These are phyloP conservation scores for Dissostichus mawsoni DNA, from an alignment of 2,113 vertebrate species.

Conservation along the genomic window DNA sequence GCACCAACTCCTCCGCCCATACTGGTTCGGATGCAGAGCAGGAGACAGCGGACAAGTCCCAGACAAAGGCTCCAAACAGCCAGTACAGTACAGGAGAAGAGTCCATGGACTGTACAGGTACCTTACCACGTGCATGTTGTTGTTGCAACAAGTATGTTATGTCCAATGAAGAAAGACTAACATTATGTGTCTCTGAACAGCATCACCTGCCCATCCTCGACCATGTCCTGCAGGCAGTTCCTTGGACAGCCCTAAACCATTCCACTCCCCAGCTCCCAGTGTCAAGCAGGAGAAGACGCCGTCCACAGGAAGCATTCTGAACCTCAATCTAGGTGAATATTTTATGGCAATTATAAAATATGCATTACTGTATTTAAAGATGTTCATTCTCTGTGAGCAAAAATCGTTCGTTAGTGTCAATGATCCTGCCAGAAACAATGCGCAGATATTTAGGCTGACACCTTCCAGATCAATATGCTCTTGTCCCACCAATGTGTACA, in stretches of 20 bases:
- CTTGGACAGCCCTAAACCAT: constrained; percentile 91
- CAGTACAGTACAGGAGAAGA: constrained; percentile 94
- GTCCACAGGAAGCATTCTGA: constrained; percentile 94
- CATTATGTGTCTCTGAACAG: constrained; percentile 70
- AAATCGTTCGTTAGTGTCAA: neutral
- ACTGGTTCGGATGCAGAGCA: constrained; percentile 96
- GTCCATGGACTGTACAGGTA: constrained; percentile 93
- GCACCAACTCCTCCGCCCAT: constrained; percentile 95
- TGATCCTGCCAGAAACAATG: neutral
- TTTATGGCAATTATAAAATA: neutral
- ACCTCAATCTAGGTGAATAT: constrained; percentile 94
- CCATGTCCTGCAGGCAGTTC: constrained; percentile 88
- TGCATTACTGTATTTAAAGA: neutral
- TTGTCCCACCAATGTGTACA: too few species aligned
- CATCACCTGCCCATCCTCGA: constrained; percentile 88
- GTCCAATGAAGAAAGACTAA: neutral
- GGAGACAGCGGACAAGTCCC: constrained; percentile 88
- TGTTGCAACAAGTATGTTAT: neutral
- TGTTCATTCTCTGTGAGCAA: constrained; percentile 8
- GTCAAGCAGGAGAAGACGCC: constrained; percentile 90
- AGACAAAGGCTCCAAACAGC: constrained; percentile 86
- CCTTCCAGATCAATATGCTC: too few species aligned
- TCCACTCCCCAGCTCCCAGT: constrained; percentile 89
- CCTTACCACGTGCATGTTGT: neutral
- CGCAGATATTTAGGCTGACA: neutral